Evolutionary conservation across 2,113 vertebrate genomes (phyloP).

Genomic region (Natator depressus): DNA sequence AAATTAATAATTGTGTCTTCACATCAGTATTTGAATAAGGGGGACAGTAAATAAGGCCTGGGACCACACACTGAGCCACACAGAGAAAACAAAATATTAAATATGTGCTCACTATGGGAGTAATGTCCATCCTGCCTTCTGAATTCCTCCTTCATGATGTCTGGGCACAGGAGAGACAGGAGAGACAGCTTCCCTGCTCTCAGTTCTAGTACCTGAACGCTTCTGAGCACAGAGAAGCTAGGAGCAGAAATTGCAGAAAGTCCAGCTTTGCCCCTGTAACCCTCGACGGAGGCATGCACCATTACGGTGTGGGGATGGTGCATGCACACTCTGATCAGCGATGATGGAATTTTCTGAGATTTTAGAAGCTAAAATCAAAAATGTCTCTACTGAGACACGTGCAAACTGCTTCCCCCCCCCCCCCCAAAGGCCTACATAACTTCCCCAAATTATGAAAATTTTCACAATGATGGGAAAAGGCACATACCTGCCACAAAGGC

Average conservation of each 20-base stretch:
- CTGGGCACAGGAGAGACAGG: too few species aligned
- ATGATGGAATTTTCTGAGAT: neutral
- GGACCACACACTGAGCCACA: neutral
- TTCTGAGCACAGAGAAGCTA: neutral
- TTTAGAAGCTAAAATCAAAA: neutral
- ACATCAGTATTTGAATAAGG: neutral
- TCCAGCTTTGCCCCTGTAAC: neutral
- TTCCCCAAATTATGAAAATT: neutral
- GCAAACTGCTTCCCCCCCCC: too few species aligned
- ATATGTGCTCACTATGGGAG: too few species aligned
- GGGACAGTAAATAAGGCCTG: too few species aligned
- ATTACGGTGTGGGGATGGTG: neutral
- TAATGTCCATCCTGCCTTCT: too few species aligned
- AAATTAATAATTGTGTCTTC: neutral
- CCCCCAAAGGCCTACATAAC: too few species aligned
- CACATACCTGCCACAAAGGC: too few species aligned
- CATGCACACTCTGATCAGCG: neutral
- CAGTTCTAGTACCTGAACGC: neutral
- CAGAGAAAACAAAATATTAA: neutral
- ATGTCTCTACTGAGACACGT: neutral
- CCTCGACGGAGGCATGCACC: neutral
- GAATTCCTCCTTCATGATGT: too few species aligned
- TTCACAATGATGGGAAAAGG: neutral
- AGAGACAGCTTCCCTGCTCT: too few species aligned
- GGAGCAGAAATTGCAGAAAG: neutral